Conservation (phyloP, 53 echinoderm and acorn worm species). For the Crossaster papposus region DNA sequence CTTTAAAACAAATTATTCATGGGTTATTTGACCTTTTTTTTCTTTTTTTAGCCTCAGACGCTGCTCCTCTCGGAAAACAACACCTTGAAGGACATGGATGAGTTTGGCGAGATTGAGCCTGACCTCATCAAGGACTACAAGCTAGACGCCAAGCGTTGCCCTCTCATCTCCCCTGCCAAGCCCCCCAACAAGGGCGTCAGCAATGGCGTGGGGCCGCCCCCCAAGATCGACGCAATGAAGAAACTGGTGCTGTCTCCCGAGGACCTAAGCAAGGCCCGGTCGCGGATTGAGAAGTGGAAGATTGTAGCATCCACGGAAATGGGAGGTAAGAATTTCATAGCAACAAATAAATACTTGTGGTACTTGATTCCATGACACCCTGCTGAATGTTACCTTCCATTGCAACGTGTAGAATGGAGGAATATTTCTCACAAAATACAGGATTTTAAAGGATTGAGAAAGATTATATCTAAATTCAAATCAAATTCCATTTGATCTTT, state of each 20-base stretch:
- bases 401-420: too few relatives aligned
- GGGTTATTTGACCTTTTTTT: background rate
- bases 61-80: slow-evolving; percentile 89
- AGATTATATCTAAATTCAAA: too few relatives aligned
- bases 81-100: slow-evolving; percentile 80
- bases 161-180: slow-evolving; percentile 75
- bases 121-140: slow-evolving; percentile 87
- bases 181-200: slow-evolving; percentile 59
- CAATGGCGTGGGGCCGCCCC: slow-evolving; percentile 65
- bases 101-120: slow-evolving; percentile 80
- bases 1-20: background rate
- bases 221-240: background rate
- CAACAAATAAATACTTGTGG: background rate
- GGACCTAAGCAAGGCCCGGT: slow-evolving; percentile 65
- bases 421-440: too few relatives aligned
- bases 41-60: slow-evolving; percentile 78
- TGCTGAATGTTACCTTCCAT: too few relatives aligned
- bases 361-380: too few relatives aligned
- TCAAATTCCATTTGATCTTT: too few relatives aligned
- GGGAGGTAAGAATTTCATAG: slow-evolving; percentile 69
- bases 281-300: slow-evolving; percentile 74
- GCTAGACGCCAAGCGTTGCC: slow-evolving; percentile 70
- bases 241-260: slow-evolving; percentile 79
- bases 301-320: slow-evolving; percentile 87
- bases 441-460: too few relatives aligned